Conservation (phyloP, 1,140 invertebrate species). For the Tetramorium parvispinum region DNA sequence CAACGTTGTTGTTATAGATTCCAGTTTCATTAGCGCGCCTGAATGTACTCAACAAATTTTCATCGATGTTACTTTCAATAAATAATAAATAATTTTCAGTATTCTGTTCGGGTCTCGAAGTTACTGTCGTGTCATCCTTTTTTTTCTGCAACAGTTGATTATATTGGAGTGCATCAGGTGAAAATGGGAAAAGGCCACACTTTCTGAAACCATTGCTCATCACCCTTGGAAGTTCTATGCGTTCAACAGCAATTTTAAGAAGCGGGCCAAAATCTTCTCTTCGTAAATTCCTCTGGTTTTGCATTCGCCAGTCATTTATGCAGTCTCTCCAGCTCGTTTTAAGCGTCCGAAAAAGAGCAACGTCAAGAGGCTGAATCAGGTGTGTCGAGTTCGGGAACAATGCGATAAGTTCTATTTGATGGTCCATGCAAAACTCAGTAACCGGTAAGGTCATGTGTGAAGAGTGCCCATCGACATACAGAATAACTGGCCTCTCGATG, state of each 20-base stretch:
- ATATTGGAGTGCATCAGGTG: constrained; percentile 15
- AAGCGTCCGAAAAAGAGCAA: constrained; percentile 74
- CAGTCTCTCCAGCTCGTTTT: constrained; percentile 58
- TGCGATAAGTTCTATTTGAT: constrained; percentile 75
- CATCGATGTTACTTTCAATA: constrained; percentile 14
- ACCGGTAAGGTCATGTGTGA: constrained; percentile 78
- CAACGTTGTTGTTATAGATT: neutral
- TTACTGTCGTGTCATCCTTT: too few species aligned
- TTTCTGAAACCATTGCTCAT: constrained; percentile 32
- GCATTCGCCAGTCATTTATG: constrained; percentile 34
- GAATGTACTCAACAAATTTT: constrained; percentile 12
- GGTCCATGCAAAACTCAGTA: constrained; percentile 74
- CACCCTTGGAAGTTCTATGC: constrained; percentile 9
- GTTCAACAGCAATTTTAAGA: constrained; percentile 9
- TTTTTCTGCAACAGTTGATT: neutral
- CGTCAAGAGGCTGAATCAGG: constrained; percentile 79
- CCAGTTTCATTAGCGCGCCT: constrained; percentile 23
- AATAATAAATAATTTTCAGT: constrained; percentile 20
- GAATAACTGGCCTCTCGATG: constrained; percentile 76
- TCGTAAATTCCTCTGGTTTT: neutral
- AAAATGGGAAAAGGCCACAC: constrained; percentile 12
- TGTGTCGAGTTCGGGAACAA: constrained; percentile 79
- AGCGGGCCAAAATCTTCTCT: constrained; percentile 25
- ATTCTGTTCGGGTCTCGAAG: too few species aligned
- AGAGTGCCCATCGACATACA: constrained; percentile 82